phyloP scores from a whole-genome alignment of 2,113 vertebrate genomes.

The Bubalus kerabau region DNA sequence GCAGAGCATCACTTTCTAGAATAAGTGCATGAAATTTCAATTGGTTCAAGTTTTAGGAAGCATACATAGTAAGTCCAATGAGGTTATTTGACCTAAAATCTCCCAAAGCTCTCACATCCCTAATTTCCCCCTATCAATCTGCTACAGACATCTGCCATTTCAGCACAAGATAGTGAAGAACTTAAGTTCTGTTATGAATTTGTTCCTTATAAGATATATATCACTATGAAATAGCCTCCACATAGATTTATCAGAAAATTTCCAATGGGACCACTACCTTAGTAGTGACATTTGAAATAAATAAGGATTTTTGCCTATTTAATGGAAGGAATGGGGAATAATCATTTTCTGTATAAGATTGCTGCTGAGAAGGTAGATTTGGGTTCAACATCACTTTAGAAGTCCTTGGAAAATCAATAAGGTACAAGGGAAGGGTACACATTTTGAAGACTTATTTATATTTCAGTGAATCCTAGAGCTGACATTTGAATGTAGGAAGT shows the following conservation, averaged over 20 bases:
- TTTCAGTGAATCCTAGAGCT: background rate
- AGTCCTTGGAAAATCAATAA: background rate
- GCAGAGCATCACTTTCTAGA: background rate
- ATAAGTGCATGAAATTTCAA: background rate
- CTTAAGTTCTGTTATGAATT: background rate
- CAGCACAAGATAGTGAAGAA: background rate
- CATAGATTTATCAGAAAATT: background rate
- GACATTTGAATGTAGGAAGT: background rate
- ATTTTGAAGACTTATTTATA: background rate
- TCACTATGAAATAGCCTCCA: background rate
- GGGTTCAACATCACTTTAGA: background rate
- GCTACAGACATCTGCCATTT: background rate
- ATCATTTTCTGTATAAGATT: background rate
- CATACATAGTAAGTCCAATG: background rate
- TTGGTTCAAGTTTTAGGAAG: background rate
- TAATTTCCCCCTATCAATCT: background rate
- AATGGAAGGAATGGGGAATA: background rate
- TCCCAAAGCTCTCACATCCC: background rate
- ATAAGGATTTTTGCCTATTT: background rate
- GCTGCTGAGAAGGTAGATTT: background rate
- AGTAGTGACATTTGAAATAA: background rate
- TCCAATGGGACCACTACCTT: background rate
- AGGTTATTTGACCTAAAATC: background rate
- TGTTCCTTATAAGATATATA: background rate
- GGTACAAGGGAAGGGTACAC: background rate